Conservation (phyloP, 2,113 vertebrate species). For the Anhinga anhinga region DNA sequence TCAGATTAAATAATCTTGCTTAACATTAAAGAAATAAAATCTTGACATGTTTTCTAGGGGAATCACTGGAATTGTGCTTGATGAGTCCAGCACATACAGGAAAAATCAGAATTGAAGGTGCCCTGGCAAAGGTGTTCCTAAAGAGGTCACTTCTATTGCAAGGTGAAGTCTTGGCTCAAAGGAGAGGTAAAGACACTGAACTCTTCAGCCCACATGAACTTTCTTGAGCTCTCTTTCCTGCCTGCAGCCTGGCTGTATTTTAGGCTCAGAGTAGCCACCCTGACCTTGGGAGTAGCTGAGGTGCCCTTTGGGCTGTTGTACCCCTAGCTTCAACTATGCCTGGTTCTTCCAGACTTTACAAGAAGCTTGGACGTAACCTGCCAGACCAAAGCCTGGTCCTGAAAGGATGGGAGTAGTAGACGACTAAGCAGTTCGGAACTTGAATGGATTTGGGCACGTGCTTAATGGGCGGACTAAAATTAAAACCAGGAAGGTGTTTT, state of each 20-base stretch:
- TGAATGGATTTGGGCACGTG: not conserved
- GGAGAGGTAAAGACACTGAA: not conserved
- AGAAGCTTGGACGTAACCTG: not conserved
- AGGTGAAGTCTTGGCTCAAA: not conserved
- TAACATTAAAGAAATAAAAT: not conserved
- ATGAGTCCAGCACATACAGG: not conserved
- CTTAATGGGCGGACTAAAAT: not conserved
- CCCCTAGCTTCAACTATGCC: not conserved
- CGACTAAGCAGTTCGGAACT: not conserved
- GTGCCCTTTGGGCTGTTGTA: not conserved
- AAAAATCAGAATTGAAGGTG: not conserved
- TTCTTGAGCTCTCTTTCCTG: not conserved
- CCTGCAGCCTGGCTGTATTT: not conserved
- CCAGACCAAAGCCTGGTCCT: not conserved
- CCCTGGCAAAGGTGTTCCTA: not conserved
- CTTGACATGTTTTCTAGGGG: not conserved
- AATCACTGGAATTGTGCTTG: not conserved
- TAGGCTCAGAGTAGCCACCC: not conserved
- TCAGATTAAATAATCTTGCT: not conserved
- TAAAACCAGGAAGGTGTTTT: not conserved
- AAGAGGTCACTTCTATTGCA: not conserved
- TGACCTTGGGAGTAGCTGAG: not conserved
- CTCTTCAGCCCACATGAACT: not conserved
- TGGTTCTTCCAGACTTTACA: not conserved
- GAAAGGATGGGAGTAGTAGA: not conserved